Evolutionary conservation across 2,888 invertebrate genomes (phyloP).

Genomic region (Campoletis raptor): DNA sequence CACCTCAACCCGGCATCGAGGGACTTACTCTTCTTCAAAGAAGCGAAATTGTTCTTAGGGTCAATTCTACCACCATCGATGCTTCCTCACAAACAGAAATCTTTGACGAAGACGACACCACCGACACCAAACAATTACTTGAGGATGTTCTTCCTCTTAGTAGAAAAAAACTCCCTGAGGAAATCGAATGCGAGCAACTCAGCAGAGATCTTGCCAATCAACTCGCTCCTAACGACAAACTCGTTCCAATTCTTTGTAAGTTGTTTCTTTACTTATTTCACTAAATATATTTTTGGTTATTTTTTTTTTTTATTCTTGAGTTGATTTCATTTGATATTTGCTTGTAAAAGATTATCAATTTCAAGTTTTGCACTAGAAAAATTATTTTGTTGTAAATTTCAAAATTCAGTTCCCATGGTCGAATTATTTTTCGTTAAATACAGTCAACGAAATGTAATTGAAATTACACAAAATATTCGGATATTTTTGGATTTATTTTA

Average conservation of each 20-base stretch:
- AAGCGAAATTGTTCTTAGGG: slow-evolving; percentile 88
- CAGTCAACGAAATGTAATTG: too few relatives aligned
- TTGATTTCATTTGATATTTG: not conserved
- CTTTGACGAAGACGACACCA: slow-evolving; percentile 78
- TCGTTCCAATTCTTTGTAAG: slow-evolving; percentile 88
- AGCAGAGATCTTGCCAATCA: slow-evolving; percentile 88
- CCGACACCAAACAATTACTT: slow-evolving; percentile 72
- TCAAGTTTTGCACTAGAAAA: too few relatives aligned
- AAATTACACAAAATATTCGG: not conserved
- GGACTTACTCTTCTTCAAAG: slow-evolving; percentile 87
- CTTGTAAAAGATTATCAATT: too few relatives aligned
- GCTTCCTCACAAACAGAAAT: slow-evolving; percentile 87
- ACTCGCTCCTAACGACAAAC: slow-evolving; percentile 88
- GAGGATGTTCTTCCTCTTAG: slow-evolving; percentile 83
- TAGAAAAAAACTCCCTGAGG: slow-evolving; percentile 89
- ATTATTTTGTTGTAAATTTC: too few relatives aligned
- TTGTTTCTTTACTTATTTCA: slow-evolving; percentile 25
- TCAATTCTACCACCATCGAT: slow-evolving; percentile 88
- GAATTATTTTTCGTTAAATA: too few relatives aligned
- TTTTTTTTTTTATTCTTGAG: not conserved
- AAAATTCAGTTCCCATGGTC: too few relatives aligned
- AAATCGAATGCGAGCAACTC: slow-evolving; percentile 92
- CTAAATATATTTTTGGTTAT: not conserved
- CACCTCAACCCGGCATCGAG: slow-evolving; percentile 84
- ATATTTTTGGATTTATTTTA: not conserved